Base-by-base conservation (phyloP, 2,113 vertebrate genomes). In the Nothobranchius furzeri region DNA sequence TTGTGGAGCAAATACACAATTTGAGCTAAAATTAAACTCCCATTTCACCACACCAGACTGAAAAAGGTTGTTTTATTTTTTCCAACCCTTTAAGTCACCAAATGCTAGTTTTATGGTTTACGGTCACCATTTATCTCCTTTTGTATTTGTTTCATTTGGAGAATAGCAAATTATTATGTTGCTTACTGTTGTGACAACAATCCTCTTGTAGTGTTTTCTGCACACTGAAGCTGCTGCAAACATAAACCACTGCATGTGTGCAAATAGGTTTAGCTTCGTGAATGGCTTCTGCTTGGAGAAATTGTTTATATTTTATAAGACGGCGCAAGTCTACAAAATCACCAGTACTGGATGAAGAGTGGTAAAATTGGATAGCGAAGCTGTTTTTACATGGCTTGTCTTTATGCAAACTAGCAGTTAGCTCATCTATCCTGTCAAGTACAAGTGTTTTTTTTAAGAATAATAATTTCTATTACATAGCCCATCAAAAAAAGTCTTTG, bases 191-290 rank as follows among this genome's bases (percentile, higher is more conserved):
- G 57, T 42, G 45, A 46, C 40, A 55, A 7, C 30, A 12, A 50
- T 24, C 51, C 42, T 60, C 46, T 65, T 17, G 4, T 43, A 30
- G 13, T 42, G 9, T 49, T 49, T 52, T 51, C 6, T 6, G 12
- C 48, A 17, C 37, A 42, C 24, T 37, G 14, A 56, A 64, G 48
- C 55, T 25, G 37, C 51, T 43, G 49, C n/a, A 70, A 13, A 63
- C 37, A 15, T 54, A n/a, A 50, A 60, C 4, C 52, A 7, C 17
- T 11, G 43, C 37, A 9, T 40, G 37, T 40, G 6, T 40, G 1
- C 9, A 40, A 9, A 40, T 40, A 30, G 30, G 30, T 30, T 30
- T 30, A 30, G 30, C 30, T 30, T 40, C 3, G 7, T 6, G 37
- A 40, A 40, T 40, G 37, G 37, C 6, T 9, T 40, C 9, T 9